Conservation (phyloP, 1,140 invertebrate species). For the Zaprionus ghesquierei region DNA sequence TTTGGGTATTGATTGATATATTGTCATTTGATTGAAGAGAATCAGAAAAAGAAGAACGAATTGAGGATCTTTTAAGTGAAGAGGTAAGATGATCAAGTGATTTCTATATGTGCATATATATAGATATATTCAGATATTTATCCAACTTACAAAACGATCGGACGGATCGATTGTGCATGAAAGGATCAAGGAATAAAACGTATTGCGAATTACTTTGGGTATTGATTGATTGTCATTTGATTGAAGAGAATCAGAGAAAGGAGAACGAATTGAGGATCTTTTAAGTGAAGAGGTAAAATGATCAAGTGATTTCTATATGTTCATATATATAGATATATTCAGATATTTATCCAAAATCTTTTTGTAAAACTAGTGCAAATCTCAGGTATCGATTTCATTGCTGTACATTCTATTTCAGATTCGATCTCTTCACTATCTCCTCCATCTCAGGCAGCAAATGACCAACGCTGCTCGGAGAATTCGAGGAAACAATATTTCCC, state of each 20-base stretch:
- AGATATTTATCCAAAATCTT: not conserved
- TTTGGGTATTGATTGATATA: not conserved
- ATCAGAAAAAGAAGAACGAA: not conserved
- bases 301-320: not conserved
- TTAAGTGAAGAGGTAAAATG: not conserved
- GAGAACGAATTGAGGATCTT: not conserved
- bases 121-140: too few relatives aligned
- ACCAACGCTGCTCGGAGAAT: constrained; percentile 24
- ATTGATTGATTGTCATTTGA: not conserved
- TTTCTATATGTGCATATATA: not conserved
- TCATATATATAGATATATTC: not conserved
- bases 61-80: not conserved
- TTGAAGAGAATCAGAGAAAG: not conserved
- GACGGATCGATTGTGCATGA: too few relatives aligned
- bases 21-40: not conserved
- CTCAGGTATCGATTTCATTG: not conserved
- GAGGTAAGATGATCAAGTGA: not conserved
- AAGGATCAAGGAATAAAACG: too few relatives aligned
- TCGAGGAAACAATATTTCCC: constrained; percentile 68
- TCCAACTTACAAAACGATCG: too few relatives aligned
- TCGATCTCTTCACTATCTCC: not conserved
- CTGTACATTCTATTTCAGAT: not conserved
- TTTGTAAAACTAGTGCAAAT: not conserved
- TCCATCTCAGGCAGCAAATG: not conserved
- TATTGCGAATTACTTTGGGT: too few relatives aligned